These are phyloP conservation scores for Zonitis immaculata DNA, from an alignment of 2,888 invertebrate genomes.

Conservation along the genomic window DNA sequence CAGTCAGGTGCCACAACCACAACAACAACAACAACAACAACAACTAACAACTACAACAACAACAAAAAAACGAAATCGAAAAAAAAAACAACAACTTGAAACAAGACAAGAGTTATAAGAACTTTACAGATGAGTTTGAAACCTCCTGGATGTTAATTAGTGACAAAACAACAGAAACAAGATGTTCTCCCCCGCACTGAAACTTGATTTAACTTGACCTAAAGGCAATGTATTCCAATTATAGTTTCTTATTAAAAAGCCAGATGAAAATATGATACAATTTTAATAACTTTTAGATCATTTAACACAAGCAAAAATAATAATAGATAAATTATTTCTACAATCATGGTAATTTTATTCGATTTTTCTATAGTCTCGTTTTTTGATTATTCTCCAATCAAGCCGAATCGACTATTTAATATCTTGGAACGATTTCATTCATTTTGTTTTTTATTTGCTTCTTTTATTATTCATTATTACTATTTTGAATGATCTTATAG, in stretches of 20 bases:
- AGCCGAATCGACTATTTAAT: not conserved
- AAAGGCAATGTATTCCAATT: not conserved
- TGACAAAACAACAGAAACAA: constrained; percentile 1
- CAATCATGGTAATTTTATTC: not conserved
- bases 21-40: no score
- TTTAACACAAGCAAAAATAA: no score
- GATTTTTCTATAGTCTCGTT: not conserved
- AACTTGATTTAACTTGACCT: constrained; percentile 1
- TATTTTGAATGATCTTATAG: no score
- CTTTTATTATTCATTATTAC: not conserved
- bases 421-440: not conserved
- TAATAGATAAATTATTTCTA: not conserved
- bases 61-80: not conserved
- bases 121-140: not conserved
- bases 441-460: not conserved
- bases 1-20: not conserved
- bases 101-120: not conserved
- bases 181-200: constrained; percentile 1
- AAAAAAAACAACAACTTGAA: not conserved
- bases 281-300: not conserved
- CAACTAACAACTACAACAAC: no score
- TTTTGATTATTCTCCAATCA: not conserved
- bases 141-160: constrained; percentile 1
- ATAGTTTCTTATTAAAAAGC: not conserved
- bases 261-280: not conserved